phyloP scores from a whole-genome alignment of 2,797 vertebrate genomes.

The Acanthis flammea region DNA sequence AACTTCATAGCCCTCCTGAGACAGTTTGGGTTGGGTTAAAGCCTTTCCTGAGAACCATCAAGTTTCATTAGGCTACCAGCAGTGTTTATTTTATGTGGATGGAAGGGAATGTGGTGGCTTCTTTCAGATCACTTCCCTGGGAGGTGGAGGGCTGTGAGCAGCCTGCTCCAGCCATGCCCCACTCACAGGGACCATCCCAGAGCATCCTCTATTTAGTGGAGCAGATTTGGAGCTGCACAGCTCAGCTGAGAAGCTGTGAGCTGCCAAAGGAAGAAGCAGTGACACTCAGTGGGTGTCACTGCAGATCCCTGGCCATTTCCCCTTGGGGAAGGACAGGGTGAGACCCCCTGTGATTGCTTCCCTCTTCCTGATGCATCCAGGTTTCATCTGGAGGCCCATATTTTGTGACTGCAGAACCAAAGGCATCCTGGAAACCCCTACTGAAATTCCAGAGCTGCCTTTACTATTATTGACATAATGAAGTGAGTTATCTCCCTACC shows the following conservation, averaged over 20 bases:
- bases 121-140: background rate
- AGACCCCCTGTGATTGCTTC: background rate
- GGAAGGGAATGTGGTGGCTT: background rate
- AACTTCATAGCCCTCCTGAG: conserved; percentile 47
- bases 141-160: background rate
- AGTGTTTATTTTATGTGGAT: conserved; percentile 19
- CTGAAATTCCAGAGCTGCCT: background rate
- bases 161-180: background rate
- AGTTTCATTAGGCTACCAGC: conserved; percentile 3
- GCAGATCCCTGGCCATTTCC: background rate
- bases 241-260: background rate
- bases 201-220: background rate
- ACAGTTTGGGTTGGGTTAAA: background rate
- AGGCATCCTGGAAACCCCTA: background rate
- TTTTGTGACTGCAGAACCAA: background rate
- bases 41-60: conserved; percentile 5
- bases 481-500: background rate
- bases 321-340: background rate
- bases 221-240: background rate
- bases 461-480: background rate
- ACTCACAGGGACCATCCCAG: background rate
- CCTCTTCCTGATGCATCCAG: background rate
- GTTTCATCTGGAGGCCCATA: background rate
- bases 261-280: background rate
- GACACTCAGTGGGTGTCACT: background rate